phyloP scores from a whole-genome alignment of 2,888 invertebrate species.

The Cerastis rubricosa region DNA sequence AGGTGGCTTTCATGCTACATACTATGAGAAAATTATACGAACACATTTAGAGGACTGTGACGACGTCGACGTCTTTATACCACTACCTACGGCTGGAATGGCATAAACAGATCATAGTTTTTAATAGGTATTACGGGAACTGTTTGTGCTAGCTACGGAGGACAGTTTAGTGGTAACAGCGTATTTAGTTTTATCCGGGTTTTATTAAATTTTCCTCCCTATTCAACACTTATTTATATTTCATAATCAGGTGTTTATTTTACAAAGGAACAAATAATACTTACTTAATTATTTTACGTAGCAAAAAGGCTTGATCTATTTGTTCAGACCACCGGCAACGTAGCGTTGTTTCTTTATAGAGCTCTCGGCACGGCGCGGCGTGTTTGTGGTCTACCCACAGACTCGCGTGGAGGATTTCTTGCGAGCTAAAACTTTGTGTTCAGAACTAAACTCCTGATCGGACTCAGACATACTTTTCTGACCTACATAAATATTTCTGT shows the following conservation, averaged over 20 bases:
- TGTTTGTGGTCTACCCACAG: constrained; percentile 26
- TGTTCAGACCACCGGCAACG: neutral
- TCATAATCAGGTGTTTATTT: neutral
- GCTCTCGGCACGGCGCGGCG: neutral
- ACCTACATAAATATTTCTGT: constrained; percentile 15
- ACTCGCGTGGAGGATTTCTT: constrained; percentile 29
- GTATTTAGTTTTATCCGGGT: neutral
- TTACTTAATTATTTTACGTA: neutral
- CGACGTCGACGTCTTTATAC: constrained; percentile 50
- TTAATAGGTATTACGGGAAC: constrained; percentile 8
- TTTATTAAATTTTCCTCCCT: neutral
- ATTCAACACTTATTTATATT: neutral
- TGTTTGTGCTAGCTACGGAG: neutral
- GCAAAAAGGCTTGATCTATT: neutral
- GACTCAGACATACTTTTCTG: constrained; percentile 15
- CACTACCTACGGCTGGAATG: constrained; percentile 25
- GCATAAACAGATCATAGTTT: constrained; percentile 32
- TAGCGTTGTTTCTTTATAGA: neutral
- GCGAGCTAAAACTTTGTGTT: constrained; percentile 37
- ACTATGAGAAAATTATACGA: constrained; percentile 75
- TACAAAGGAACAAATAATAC: neutral
- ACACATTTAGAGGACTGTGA: constrained; percentile 69
- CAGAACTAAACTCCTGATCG: constrained; percentile 8
- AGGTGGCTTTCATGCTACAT: constrained; percentile 73
- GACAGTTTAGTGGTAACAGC: neutral